Evolutionary conservation across 2,113 vertebrate genomes (phyloP), one percentile per base, ranked within the genome.

Genomic region (Hoplias malabaricus): DNA sequence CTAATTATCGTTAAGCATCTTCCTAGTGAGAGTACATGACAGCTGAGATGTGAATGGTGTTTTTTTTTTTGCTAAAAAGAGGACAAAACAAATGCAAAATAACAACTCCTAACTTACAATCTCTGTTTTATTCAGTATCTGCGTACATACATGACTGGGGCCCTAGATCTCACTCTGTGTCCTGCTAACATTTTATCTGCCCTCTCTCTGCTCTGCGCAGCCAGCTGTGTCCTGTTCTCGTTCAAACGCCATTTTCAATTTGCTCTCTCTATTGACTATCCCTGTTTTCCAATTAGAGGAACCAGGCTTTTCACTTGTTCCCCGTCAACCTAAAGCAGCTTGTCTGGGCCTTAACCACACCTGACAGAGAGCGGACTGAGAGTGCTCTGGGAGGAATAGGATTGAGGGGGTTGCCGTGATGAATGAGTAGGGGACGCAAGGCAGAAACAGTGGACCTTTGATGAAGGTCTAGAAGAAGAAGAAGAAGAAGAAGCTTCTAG

Each of bases 281-380:
- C 88, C 88, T 87, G 82, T 88, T 89, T n/a, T 89, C 88, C 90
- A 91, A 93, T 92, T 89, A 92, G 84, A 81, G 84, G 85, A 89
- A 90, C 84, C 87, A 86, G 86, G 83, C 88, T 87, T 88, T n/a
- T 88, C 87, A 87, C 86, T 89, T 79, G 85, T 72, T 80, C 67
- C 77, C 83, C 89, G 88, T 89, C 90, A 90, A 86, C 80, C 83
- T 62, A 34, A 75, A 73, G 54, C 42, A 43, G 72, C 84, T 87
- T 86, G 82, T 86, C 62, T 63, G 82, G 83, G 63, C 82, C 83
- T 82, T 92, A 92, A 93, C 89, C 83, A 86, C 85, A 90, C 82
- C 88, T 89, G 91, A 92, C 91, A 90, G 86, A 82, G 82, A 87
- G 86, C 87, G 85, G 21, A 69, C 63, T 34, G 40, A 9, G 25